phyloP scores from a whole-genome alignment of 2,888 invertebrate genomes.

The Heliothis peltigera region DNA sequence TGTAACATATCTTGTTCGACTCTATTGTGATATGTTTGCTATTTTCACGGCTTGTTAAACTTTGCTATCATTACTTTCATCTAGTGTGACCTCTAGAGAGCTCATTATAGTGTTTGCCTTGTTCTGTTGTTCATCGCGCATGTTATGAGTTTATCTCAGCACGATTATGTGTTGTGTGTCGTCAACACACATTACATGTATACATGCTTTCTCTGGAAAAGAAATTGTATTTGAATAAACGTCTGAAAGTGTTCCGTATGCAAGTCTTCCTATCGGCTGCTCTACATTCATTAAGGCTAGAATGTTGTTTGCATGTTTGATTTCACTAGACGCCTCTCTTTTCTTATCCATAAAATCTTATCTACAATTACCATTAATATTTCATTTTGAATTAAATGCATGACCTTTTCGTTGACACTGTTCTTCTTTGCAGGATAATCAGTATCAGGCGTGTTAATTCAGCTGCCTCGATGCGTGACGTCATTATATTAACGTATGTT shows the following conservation, averaged over 20 bases:
- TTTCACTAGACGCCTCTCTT: not conserved
- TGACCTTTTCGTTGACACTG: conserved; percentile 1
- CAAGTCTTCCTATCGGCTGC: conserved; percentile 31
- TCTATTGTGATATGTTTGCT: conserved; percentile 49
- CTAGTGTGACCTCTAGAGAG: conserved; percentile 65
- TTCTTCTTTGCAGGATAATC: conserved; percentile 18
- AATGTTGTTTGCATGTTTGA: conserved; percentile 17
- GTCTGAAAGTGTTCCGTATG: conserved; percentile 31
- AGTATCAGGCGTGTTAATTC: conserved; percentile 9
- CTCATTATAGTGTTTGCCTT: conserved; percentile 60
- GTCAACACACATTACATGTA: conserved; percentile 51
- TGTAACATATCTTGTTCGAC: conserved; percentile 27
- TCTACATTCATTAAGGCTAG: conserved; percentile 30
- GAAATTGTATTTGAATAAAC: conserved; percentile 45
- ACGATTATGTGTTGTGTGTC: conserved; percentile 55
- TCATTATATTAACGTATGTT: conserved; percentile 14
- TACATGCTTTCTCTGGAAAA: conserved; percentile 58
- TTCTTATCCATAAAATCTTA: not conserved
- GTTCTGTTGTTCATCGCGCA: conserved; percentile 48
- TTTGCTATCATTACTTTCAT: conserved; percentile 71
- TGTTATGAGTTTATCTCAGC: conserved; percentile 58
- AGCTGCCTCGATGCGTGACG: conserved; percentile 13
- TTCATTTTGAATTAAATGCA: not conserved
- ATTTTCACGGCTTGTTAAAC: conserved; percentile 60
- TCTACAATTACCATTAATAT: not conserved